Base-by-base conservation (phyloP, 2,797 vertebrate species). In the Meriones psammophilus region DNA sequence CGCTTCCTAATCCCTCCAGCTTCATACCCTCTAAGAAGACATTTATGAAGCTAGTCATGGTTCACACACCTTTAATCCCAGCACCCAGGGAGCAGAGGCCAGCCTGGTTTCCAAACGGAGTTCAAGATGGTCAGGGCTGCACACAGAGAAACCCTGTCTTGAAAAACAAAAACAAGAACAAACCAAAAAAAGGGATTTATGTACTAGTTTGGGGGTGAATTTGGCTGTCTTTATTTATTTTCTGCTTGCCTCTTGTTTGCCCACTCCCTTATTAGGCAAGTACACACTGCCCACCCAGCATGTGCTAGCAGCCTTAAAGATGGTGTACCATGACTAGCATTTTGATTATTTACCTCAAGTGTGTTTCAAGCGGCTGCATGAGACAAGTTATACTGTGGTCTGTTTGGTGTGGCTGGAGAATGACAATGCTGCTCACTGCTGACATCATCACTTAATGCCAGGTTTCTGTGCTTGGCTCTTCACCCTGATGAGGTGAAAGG, bases 361-460 rank as follows among this genome's bases (percentile, higher is more conserved):
- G 17, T 91, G 95, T 69, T 30, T 64, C 79, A 74, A 68, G 39
- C 56, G 33, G 30, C 33, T 36, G 18, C 71, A 42, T 56, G 39
- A 85, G 89, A 94, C 60, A 93, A 88, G 46, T 54, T 24, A 2
- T 3, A 13, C 88, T 94, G 73, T 89, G 83, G 62, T 94, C 20
- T 71, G 62, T 64, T 78, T 39, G 66, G 30, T 62, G 36, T 88
- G 90, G 92, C 68, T 46, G 58, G 66, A 86, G 74, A 36, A 46
- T 2, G 84, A 15, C 66, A 88, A 58, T 20, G 76, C 24, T 78
- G 54, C 74, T 33, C 33, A 39, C 74, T 58, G 93, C 83, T 97
- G 85, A 96, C 86, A 42, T 93, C 56, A n/a, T 26, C 30, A 88
- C 92, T 93, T 89, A 87, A 87, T 92, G 94, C 54, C 83, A 42